These are phyloP conservation scores for Cryptoleucopteryx plumbea DNA, from an alignment of 2,113 vertebrate species.

Conservation along the genomic window DNA sequence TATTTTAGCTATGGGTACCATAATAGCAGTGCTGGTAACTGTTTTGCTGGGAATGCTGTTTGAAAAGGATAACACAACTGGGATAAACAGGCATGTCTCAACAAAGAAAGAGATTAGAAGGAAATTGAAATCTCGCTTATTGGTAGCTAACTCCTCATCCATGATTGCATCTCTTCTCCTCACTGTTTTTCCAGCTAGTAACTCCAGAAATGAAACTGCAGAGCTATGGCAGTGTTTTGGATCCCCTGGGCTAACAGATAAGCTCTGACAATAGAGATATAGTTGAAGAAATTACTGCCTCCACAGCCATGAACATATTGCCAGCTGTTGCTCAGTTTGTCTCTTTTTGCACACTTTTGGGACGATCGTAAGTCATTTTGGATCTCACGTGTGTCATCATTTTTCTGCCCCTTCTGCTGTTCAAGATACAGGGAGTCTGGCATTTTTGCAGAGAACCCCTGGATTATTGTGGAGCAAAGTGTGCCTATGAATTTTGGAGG, in stretches of 20 bases:
- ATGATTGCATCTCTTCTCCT: neutral
- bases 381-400: neutral
- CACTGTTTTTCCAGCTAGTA: neutral
- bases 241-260: neutral
- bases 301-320: neutral
- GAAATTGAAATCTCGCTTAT: neutral
- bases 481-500: neutral
- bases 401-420: neutral
- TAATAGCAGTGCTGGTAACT: conserved; percentile 37
- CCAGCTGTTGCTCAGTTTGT: neutral
- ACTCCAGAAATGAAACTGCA: neutral
- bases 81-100: neutral
- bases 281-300: neutral
- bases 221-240: neutral
- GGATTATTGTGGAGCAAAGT: neutral
- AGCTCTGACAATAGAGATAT: neutral
- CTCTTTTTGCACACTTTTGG: neutral
- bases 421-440: neutral
- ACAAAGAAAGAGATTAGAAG: neutral
- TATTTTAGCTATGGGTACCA: neutral
- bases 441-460: neutral
- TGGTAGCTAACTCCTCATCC: neutral
- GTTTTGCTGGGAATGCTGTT: neutral
- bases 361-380: neutral
- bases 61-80: neutral